These are phyloP conservation scores for Synanceia verrucosa DNA, from an alignment of 2,797 vertebrate species.

Conservation along the genomic window DNA sequence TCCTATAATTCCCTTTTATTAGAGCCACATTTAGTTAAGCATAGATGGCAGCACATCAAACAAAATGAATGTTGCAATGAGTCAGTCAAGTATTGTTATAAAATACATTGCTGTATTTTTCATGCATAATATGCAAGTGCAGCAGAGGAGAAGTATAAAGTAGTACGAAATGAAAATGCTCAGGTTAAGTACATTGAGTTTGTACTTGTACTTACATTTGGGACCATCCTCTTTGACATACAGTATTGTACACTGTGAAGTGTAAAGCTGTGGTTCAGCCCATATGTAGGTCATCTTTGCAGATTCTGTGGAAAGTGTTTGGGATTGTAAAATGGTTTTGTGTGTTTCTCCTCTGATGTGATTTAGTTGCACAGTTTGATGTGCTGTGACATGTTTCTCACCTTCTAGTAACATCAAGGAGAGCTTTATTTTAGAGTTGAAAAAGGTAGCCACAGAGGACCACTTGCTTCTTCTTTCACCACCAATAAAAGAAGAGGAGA, in stretches of 20 bases:
- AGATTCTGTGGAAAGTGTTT: conserved; percentile 10
- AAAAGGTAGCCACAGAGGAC: conserved; percentile 1
- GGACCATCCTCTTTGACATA: neutral
- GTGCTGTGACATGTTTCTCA: conserved; percentile 25
- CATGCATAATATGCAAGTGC: neutral
- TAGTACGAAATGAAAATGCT: neutral
- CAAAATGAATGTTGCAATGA: too few relatives aligned
- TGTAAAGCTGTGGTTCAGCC: neutral
- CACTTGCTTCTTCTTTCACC: conserved; percentile 4
- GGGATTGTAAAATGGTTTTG: conserved; percentile 18
- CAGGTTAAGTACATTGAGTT: neutral
- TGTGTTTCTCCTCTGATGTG: conserved; percentile 13
- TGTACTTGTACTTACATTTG: neutral
- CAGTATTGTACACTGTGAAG: neutral
- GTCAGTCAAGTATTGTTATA: neutral
- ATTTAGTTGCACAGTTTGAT: conserved; percentile 21
- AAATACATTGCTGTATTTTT: neutral
- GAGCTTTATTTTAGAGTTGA: conserved; percentile 3
- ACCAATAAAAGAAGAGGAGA: neutral
- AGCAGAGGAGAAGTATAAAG: neutral
- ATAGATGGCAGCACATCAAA: conserved; percentile 13
- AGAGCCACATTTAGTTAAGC: neutral
- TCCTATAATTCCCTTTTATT: conserved; percentile 2
- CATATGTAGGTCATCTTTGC: neutral
- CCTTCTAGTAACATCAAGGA: conserved; percentile 9